phyloP scores from a whole-genome alignment of 1,140 invertebrate genomes.

The Rhagoletis zephyria region DNA sequence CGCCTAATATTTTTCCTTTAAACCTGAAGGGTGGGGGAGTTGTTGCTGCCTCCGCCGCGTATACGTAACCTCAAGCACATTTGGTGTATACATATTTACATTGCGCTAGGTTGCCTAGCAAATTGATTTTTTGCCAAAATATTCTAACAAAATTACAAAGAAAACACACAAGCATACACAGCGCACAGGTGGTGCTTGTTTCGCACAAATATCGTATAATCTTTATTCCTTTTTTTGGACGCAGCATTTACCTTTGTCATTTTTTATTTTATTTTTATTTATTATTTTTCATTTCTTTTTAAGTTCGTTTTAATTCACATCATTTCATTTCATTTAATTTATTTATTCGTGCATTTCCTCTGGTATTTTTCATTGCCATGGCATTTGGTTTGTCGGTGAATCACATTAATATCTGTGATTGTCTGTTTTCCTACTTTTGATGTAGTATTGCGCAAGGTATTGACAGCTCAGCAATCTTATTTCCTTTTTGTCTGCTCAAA shows the following conservation, averaged over 20 bases:
- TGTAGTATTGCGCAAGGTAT: background rate
- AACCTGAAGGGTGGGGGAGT: too few species aligned
- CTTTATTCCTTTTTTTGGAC: background rate
- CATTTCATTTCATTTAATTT: background rate
- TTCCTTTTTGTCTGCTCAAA: too few species aligned
- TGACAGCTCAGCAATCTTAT: background rate
- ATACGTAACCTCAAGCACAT: background rate
- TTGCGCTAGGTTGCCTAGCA: background rate
- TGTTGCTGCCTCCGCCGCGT: background rate
- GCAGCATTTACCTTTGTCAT: background rate
- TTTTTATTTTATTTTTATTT: background rate
- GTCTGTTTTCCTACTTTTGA: background rate
- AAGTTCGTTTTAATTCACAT: background rate
- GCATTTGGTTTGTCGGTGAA: background rate
- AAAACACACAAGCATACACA: background rate
- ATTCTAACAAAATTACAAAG: too few species aligned
- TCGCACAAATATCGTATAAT: too few species aligned
- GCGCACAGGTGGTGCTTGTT: background rate
- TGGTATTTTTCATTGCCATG: background rate
- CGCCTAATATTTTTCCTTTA: too few species aligned
- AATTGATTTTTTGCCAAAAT: too few species aligned
- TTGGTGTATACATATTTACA: background rate
- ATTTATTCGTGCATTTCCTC: background rate
- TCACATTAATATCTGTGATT: background rate
- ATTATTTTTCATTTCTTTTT: background rate